These are phyloP conservation scores for Tetranychus truncatus DNA, from an alignment of 2,888 invertebrate genomes.

Conservation along the genomic window DNA sequence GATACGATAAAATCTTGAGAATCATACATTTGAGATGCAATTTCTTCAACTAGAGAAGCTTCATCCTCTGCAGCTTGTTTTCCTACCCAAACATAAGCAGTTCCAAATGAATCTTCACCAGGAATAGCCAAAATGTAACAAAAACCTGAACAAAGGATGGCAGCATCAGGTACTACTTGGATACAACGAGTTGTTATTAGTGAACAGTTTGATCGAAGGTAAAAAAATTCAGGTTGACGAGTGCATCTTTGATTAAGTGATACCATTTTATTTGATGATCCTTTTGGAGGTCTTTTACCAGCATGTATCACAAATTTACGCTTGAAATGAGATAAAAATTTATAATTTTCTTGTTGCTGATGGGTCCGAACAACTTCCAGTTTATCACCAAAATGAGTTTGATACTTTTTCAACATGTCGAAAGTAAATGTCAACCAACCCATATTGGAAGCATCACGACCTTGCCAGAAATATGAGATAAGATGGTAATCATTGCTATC, in stretches of 20 bases:
- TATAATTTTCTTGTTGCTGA: constrained; percentile 91
- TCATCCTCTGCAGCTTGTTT: constrained; percentile 64
- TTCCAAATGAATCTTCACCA: constrained; percentile 66
- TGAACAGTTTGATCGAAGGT: constrained; percentile 85
- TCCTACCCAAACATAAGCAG: constrained; percentile 91
- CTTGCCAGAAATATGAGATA: constrained; percentile 99
- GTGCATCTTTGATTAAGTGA: constrained; percentile 26
- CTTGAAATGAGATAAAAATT: constrained; percentile 94
- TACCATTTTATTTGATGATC: constrained; percentile 23
- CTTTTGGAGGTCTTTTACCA: constrained; percentile 48
- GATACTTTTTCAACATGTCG: constrained; percentile 74
- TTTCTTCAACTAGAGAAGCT: constrained; percentile 64
- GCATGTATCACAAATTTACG: constrained; percentile 76
- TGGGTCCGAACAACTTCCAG: constrained; percentile 86
- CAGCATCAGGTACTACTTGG: constrained; percentile 57
- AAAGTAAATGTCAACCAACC: constrained; percentile 99
- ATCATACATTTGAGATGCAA: constrained; percentile 80
- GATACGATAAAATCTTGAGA: constrained; percentile 15
- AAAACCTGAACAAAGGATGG: constrained; percentile 74
- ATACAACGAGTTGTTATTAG: constrained; percentile 76
- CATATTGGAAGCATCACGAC: constrained; percentile 86
- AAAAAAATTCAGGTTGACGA: constrained; percentile 62
- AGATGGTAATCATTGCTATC: constrained; percentile 51
- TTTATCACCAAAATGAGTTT: constrained; percentile 65
- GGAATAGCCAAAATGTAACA: constrained; percentile 77